These are phyloP conservation scores for Perithous albicinctus DNA, from an alignment of 2,888 invertebrate genomes.

Conservation along the genomic window DNA sequence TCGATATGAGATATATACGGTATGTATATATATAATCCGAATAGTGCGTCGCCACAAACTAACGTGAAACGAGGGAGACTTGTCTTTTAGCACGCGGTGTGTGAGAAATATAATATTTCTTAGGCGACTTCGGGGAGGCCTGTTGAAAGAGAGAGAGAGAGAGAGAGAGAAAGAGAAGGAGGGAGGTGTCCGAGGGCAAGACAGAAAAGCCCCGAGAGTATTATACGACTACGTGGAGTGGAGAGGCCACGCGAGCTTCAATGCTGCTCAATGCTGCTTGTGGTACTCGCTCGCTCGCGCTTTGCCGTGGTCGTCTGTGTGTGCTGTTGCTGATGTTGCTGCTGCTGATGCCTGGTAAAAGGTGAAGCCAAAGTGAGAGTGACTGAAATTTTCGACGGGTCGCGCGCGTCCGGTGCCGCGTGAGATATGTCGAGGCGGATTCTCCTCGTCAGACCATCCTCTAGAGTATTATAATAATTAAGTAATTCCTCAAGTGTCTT, in stretches of 20 bases:
- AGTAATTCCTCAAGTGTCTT: slow-evolving; percentile 5
- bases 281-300: slow-evolving; percentile 51
- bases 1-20: slow-evolving; percentile 1
- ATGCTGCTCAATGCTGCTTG: slow-evolving; percentile 49
- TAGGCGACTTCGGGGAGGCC: slow-evolving; percentile 48
- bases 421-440: slow-evolving; percentile 19
- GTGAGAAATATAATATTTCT: slow-evolving; percentile 63
- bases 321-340: slow-evolving; percentile 29
- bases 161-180: slow-evolving; percentile 40
- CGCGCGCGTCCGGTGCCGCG: slow-evolving; percentile 34
- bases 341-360: slow-evolving; percentile 55
- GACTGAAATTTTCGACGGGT: slow-evolving; percentile 56
- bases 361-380: slow-evolving; percentile 62
- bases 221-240: slow-evolving; percentile 49
- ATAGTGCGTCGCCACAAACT: slow-evolving; percentile 51
- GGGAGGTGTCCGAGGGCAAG: no score
- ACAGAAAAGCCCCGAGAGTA: no score
- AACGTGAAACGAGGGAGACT: slow-evolving; percentile 40
- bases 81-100: slow-evolving; percentile 56
- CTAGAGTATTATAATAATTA: slow-evolving; percentile 11
- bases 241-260: slow-evolving; percentile 56
- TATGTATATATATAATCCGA: slow-evolving; percentile 20
- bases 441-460: neutral
- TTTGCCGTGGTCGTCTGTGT: slow-evolving; percentile 45
- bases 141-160: slow-evolving; percentile 46